Conservation (phyloP, 2,113 vertebrate genomes). For the Nannospalax galili region DNA sequence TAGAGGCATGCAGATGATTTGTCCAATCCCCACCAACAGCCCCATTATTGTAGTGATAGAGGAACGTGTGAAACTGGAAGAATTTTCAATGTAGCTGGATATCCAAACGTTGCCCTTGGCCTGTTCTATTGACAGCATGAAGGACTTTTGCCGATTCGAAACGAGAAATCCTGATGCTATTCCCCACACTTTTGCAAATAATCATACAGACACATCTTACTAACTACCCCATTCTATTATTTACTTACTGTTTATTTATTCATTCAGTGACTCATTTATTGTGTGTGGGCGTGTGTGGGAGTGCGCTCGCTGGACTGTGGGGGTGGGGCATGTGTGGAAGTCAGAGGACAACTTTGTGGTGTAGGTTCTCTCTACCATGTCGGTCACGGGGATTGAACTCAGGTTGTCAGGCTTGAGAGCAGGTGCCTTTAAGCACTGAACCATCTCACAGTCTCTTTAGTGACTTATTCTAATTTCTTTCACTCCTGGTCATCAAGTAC, state of each 20-base stretch:
- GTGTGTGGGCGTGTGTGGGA: not conserved
- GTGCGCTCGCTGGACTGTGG: too few relatives aligned
- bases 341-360: too few relatives aligned
- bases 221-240: not conserved
- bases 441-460: not conserved
- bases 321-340: not conserved
- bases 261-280: not conserved
- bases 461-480: slow-evolving; percentile 5
- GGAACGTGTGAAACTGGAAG: slow-evolving; percentile 7
- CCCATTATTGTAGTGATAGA: not conserved
- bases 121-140: not conserved
- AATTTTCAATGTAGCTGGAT: slow-evolving; percentile 5
- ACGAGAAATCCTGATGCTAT: not conserved
- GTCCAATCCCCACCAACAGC: not conserved
- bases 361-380: not conserved
- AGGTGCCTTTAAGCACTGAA: not conserved
- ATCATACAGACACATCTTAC: not conserved
- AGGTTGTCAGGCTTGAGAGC: too few relatives aligned
- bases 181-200: not conserved
- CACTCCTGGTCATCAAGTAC: not conserved
- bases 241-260: not conserved
- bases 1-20: not conserved
- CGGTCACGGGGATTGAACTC: not conserved
- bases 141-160: slow-evolving; percentile 19
- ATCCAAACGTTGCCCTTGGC: not conserved